Conservation (phyloP, 2,888 invertebrate species). For the Caenorhabditis afra region DNA sequence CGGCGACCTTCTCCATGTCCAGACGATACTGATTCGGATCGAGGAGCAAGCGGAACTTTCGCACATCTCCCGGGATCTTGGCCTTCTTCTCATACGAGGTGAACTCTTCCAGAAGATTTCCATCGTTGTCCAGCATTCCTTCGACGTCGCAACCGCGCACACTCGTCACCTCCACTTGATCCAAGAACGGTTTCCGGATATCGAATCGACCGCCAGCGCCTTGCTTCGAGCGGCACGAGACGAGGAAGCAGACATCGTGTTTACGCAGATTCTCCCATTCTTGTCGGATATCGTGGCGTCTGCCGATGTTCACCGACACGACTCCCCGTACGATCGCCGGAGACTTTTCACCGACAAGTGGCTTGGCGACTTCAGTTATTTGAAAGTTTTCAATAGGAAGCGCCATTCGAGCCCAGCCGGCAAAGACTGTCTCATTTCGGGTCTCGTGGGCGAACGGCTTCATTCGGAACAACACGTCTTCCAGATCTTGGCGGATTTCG, state of each 20-base stretch:
- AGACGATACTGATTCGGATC: conserved; percentile 94
- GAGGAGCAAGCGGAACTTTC: conserved; percentile 93
- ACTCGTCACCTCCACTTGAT: conserved; percentile 83
- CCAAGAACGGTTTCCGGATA: conserved; percentile 73
- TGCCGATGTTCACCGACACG: conserved; percentile 92
- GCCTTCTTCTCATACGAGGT: conserved; percentile 74
- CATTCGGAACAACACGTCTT: conserved; percentile 94
- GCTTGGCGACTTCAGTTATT: conserved; percentile 88
- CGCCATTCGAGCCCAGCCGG: conserved; percentile 99
- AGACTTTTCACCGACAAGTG: conserved; percentile 88
- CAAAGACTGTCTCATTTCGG: conserved; percentile 86
- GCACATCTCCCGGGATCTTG: conserved; percentile 87
- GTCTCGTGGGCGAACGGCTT: conserved; percentile 88
- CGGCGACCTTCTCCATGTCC: conserved; percentile 72
- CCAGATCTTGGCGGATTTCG: conserved; percentile 98
- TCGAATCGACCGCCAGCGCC: conserved; percentile 86
- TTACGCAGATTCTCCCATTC: conserved; percentile 98
- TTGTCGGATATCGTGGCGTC: conserved; percentile 91
- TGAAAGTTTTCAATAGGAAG: conserved; percentile 93
- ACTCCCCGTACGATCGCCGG: conserved; percentile 97
- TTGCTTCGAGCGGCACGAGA: conserved; percentile 88
- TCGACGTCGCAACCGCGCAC: conserved; percentile 98
- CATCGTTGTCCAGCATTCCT: conserved; percentile 90
- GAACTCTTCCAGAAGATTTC: conserved; percentile 89
- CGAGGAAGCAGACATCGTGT: conserved; percentile 97